A percentile compares a stretch with the other conserved stretches of the same genome.
Conservation (phyloP, 2,113 vertebrate species). For the Phylloscopus trochilus region DNA sequence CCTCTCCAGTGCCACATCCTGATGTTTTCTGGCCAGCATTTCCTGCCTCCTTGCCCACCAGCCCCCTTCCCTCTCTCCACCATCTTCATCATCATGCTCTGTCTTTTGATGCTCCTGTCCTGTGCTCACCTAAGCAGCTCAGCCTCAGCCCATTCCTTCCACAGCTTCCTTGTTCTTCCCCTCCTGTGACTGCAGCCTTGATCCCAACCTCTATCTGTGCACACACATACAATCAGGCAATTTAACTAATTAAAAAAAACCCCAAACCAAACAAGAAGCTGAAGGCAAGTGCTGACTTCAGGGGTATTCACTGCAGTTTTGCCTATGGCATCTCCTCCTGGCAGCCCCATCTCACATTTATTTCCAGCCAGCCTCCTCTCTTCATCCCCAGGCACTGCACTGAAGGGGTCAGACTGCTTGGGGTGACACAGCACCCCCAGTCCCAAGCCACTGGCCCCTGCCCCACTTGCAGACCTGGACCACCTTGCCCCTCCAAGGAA, state of each 20-base stretch:
- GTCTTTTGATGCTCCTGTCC: not conserved
- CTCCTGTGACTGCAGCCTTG: not conserved
- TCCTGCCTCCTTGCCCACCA: not conserved
- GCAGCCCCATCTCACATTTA: not conserved
- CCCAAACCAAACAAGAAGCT: not conserved
- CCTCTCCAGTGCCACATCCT: not conserved
- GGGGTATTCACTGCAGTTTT: not conserved
- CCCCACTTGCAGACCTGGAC: not conserved
- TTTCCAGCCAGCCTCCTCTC: not conserved
- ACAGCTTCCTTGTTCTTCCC: not conserved
- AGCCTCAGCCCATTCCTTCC: not conserved
- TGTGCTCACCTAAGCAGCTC: accelerated
- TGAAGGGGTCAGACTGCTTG: not conserved
- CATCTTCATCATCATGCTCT: not conserved
- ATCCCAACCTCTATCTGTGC: not conserved
- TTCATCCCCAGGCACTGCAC: not conserved
- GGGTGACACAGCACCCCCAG: not conserved
- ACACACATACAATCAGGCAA: not conserved
- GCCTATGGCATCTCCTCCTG: accelerated
- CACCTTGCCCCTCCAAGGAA: not conserved
- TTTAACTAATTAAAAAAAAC: not conserved
- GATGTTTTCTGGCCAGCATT: not conserved
- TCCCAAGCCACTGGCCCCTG: not conserved
- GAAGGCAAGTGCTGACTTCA: not conserved
- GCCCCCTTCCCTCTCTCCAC: not conserved